Conservation (phyloP, 2,113 vertebrate genomes). For the Gracilinanus agilis region DNA sequence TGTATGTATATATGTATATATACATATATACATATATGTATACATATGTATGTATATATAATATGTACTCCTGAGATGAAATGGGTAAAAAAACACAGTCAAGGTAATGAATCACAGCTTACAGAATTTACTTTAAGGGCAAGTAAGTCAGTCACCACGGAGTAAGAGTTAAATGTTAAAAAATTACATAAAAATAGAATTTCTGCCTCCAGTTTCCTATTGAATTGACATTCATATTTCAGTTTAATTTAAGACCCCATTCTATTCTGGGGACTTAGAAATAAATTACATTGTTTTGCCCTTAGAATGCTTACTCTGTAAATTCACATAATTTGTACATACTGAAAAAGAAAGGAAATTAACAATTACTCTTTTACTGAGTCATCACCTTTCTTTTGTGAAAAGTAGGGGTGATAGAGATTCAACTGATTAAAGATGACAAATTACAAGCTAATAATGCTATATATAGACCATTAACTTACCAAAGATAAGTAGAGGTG, state of each 20-base stretch:
- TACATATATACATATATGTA: no score
- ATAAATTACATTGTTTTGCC: slow-evolving; percentile 34
- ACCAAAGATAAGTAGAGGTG: neutral
- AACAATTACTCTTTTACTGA: slow-evolving; percentile 48
- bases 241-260: slow-evolving; percentile 56
- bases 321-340: slow-evolving; percentile 1
- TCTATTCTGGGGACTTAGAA: neutral
- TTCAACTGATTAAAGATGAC: neutral
- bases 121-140: slow-evolving; percentile 37
- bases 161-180: slow-evolving; percentile 16
- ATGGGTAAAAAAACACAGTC: slow-evolving; percentile 10
- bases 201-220: slow-evolving; percentile 39
- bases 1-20: no score
- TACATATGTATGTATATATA: no score
- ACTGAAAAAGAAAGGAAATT: slow-evolving; percentile 42
- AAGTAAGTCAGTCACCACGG: slow-evolving; percentile 27
- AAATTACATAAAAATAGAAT: slow-evolving; percentile 50
- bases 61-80: neutral
- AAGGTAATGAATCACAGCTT: neutral
- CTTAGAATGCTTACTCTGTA: slow-evolving; percentile 49
- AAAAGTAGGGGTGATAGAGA: neutral
- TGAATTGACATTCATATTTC: slow-evolving; percentile 62
- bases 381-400: slow-evolving; percentile 27
- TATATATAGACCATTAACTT: neutral
- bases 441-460: neutral